Conservation (phyloP, 2,113 vertebrate species). For the Pica pica region DNA sequence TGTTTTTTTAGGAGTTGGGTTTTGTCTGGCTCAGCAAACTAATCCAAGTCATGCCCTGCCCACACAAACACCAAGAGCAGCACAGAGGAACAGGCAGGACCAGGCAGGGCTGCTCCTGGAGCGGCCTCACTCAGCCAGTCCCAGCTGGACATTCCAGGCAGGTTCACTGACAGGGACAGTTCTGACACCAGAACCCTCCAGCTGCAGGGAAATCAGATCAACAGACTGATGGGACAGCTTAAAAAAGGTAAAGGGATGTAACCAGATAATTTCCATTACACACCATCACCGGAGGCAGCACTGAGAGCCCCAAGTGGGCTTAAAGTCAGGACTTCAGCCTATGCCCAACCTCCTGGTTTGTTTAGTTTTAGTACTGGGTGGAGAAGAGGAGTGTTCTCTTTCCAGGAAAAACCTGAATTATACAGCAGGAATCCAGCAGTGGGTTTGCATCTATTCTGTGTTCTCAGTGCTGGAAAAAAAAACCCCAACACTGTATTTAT, state of each 20-base stretch:
- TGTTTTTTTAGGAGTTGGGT: neutral
- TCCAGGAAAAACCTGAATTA: conserved; percentile 10
- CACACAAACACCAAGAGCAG: neutral
- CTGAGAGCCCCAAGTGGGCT: neutral
- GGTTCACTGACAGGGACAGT: too few relatives aligned
- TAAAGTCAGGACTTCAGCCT: neutral
- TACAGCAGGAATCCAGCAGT: neutral
- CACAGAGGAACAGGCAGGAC: neutral
- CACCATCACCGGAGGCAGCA: neutral
- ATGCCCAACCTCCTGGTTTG: neutral
- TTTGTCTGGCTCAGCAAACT: neutral
- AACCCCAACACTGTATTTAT: neutral
- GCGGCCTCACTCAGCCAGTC: neutral
- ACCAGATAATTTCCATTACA: neutral
- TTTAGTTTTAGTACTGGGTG: neutral
- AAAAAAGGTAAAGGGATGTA: neutral
- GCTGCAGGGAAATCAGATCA: neutral
- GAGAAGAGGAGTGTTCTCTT: neutral
- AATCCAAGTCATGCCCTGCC: neutral
- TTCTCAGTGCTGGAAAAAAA: neutral
- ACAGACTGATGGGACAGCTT: neutral
- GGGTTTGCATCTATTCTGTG: neutral
- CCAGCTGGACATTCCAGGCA: neutral
- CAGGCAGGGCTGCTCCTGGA: neutral
- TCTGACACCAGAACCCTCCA: neutral